phyloP scores from a whole-genome alignment of 2,888 invertebrate species.

The Oeneis ivallda region DNA sequence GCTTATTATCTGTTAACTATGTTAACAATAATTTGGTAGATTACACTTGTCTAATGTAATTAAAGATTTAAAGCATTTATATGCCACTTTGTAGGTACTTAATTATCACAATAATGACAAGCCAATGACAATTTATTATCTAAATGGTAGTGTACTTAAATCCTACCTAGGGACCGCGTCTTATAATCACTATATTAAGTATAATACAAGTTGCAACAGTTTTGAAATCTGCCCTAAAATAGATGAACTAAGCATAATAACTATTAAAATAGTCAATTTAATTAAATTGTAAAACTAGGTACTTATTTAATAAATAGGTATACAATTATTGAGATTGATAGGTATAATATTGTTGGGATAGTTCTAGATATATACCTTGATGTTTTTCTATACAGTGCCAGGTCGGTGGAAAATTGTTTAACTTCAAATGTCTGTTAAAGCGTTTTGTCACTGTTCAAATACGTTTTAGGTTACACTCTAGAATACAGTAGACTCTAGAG shows the following conservation, averaged over 20 bases:
- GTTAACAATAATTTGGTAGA: background rate
- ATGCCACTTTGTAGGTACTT: slow-evolving; percentile 18
- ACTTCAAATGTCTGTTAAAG: background rate
- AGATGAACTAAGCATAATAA: slow-evolving; percentile 57
- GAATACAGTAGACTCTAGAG: background rate
- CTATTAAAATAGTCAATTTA: slow-evolving; percentile 64
- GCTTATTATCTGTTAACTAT: slow-evolving; percentile 6
- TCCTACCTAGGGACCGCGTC: background rate
- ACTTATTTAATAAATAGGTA: slow-evolving; percentile 45
- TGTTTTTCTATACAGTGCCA: slow-evolving; percentile 52
- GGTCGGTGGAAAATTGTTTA: slow-evolving; percentile 39
- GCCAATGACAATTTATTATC: slow-evolving; percentile 35
- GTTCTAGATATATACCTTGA: slow-evolving; percentile 50
- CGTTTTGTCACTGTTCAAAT: slow-evolving; percentile 10
- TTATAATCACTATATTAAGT: background rate
- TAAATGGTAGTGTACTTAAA: slow-evolving; percentile 13
- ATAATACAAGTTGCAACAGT: too few species aligned
- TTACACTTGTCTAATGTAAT: background rate
- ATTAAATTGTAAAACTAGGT: slow-evolving; percentile 49
- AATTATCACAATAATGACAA: slow-evolving; percentile 35
- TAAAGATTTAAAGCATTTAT: background rate
- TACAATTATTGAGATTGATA: slow-evolving; percentile 64
- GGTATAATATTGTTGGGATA: slow-evolving; percentile 59
- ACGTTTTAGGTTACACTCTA: slow-evolving; percentile 6
- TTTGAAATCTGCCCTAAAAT: slow-evolving; percentile 26